These are phyloP conservation scores for Melanostoma mellinum DNA, from an alignment of 2,888 invertebrate genomes.

Conservation along the genomic window DNA sequence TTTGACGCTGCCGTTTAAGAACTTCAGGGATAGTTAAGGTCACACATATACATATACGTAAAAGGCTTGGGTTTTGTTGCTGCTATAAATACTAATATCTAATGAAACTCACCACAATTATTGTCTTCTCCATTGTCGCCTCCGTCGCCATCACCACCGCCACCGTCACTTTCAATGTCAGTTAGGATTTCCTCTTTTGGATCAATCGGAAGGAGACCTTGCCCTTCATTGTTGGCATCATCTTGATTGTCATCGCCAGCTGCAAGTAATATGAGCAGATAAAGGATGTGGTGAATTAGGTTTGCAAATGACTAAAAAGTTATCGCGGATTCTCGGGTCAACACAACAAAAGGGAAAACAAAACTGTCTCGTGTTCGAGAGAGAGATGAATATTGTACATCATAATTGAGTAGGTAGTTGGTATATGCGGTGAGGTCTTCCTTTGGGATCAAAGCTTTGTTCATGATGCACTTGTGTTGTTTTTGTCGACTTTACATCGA, in stretches of 20 bases:
- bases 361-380: too few species aligned
- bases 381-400: too few species aligned
- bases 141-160: conserved; percentile 37
- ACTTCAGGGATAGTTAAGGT: conserved; percentile 37
- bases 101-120: conserved; percentile 60
- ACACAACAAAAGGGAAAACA: too few species aligned
- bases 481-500: too few species aligned
- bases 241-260: conserved; percentile 44
- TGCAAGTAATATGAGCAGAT: conserved; percentile 11
- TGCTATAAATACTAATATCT: conserved; percentile 29
- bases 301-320: too few species aligned
- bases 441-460: too few species aligned
- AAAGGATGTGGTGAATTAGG: background rate
- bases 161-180: conserved; percentile 58
- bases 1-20: conserved; percentile 49
- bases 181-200: conserved; percentile 66
- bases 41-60: conserved; percentile 17
- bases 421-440: too few species aligned
- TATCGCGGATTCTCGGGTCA: too few species aligned
- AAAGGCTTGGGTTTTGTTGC: background rate
- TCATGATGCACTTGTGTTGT: too few species aligned
- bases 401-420: too few species aligned
- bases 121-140: conserved; percentile 46
- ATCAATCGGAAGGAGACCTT: conserved; percentile 42
- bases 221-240: conserved; percentile 13